Percentiles rank a stretch among this genome's conserved stretches.
These are phyloP conservation scores for Tachypleus tridentatus DNA, from an alignment of 1,140 invertebrate genomes.

Conservation along the genomic window DNA sequence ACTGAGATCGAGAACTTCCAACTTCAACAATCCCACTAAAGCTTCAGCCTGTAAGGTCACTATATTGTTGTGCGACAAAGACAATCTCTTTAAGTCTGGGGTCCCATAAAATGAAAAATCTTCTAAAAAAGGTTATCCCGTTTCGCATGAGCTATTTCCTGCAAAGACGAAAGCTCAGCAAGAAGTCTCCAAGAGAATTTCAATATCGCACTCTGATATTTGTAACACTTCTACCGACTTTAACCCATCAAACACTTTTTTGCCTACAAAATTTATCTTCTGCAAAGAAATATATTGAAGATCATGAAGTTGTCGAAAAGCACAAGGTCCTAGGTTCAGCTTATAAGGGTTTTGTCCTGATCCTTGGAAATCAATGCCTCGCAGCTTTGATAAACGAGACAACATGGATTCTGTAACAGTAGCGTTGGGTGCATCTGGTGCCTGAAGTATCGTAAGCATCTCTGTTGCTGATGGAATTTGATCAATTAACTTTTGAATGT, in stretches of 20 bases:
- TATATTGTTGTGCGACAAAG: slow-evolving; percentile 48
- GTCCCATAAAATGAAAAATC: slow-evolving; percentile 55
- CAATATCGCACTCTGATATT: slow-evolving; percentile 38
- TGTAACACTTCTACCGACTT: slow-evolving; percentile 13
- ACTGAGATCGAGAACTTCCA: slow-evolving; percentile 50
- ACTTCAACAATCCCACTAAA: slow-evolving; percentile 48
- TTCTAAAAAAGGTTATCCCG: slow-evolving; percentile 46
- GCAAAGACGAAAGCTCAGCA: slow-evolving; percentile 44
- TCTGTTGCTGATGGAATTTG: slow-evolving; percentile 10
- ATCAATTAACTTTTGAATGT: neutral
- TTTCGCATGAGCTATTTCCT: slow-evolving; percentile 49
- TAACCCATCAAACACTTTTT: slow-evolving; percentile 14
- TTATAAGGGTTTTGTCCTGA: slow-evolving; percentile 2
- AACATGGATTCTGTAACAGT: slow-evolving; percentile 3
- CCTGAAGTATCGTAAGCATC: slow-evolving; percentile 11
- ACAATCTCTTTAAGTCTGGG: slow-evolving; percentile 46
- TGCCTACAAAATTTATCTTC: slow-evolving; percentile 7
- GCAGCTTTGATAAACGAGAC: slow-evolving; percentile 3
- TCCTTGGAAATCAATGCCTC: slow-evolving; percentile 17
- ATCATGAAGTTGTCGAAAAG: slow-evolving; percentile 8
- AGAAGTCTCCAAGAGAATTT: slow-evolving; percentile 55
- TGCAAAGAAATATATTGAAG: slow-evolving; percentile 14
- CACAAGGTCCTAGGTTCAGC: slow-evolving; percentile 6
- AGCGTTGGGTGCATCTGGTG: slow-evolving; percentile 1
- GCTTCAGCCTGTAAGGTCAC: slow-evolving; percentile 49